Conservation (phyloP, 2,113 vertebrate genomes). For the Tychaedon coryphoeus region DNA sequence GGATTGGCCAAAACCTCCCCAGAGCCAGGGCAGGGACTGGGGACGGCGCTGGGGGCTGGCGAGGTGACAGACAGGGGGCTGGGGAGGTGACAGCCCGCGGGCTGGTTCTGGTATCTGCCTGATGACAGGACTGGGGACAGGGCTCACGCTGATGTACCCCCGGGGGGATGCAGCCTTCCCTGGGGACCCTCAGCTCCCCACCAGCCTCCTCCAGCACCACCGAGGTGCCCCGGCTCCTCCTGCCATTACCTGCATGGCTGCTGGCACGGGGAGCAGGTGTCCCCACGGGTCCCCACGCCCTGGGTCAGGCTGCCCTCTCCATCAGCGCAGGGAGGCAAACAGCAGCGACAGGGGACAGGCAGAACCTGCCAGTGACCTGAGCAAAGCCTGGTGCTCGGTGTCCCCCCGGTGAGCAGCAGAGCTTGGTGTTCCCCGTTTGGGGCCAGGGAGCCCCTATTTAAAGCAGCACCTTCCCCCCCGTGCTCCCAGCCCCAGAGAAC, state of each 20-base stretch:
- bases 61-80: neutral
- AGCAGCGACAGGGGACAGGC: neutral
- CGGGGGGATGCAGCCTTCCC: neutral
- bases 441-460: conserved; percentile 50
- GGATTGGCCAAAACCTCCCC: neutral
- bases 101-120: rapidly evolving
- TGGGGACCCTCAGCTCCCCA: neutral
- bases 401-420: conserved; percentile 50
- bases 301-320: conserved; percentile 53
- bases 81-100: rapidly evolving
- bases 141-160: rapidly evolving
- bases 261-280: neutral
- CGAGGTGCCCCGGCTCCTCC: neutral
- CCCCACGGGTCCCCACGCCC: neutral
- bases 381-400: neutral
- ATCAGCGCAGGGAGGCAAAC: neutral
- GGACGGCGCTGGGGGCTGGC: rapidly evolving
- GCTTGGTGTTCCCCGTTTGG: conserved; percentile 62
- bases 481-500: conserved; percentile 15
- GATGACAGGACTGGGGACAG: neutral
- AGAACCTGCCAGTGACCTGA: neutral
- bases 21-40: neutral
- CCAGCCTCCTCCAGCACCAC: neutral
- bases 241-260: conserved; percentile 14
- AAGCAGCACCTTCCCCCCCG: conserved; percentile 22